Conservation (phyloP, 2,888 invertebrate species). For the Salticus scenicus region DNA sequence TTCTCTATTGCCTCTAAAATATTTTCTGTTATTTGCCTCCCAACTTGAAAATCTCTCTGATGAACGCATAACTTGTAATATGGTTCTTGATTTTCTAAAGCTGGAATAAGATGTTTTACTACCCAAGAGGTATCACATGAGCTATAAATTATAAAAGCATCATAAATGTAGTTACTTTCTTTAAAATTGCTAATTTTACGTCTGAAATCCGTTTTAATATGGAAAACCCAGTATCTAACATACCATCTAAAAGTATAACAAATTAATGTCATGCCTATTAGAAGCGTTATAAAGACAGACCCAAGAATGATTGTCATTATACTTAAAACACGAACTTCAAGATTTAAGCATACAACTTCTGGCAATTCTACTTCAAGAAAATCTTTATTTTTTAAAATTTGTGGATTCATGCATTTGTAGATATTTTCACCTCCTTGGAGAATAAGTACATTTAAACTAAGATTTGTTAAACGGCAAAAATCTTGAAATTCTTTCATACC, state of each 20-base stretch:
- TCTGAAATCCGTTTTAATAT: conserved; percentile 4
- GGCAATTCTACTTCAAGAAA: conserved; percentile 20
- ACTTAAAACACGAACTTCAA: not conserved
- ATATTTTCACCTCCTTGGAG: not conserved
- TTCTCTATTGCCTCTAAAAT: conserved; percentile 83
- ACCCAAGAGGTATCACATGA: conserved; percentile 82
- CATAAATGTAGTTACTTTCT: conserved; percentile 77
- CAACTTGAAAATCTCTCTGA: conserved; percentile 84
- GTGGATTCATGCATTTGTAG: not conserved
- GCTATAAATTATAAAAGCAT: conserved; percentile 84
- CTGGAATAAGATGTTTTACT: conserved; percentile 80
- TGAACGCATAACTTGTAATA: conserved; percentile 81
- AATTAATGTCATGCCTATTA: not conserved
- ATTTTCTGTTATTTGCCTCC: conserved; percentile 83
- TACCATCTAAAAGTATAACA: conserved; percentile 43
- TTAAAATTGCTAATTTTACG: not conserved
- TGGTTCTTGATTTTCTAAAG: conserved; percentile 79
- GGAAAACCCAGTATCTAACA: conserved; percentile 39
- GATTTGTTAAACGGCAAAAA: conserved; percentile 14
- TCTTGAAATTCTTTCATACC: conserved; percentile 39
- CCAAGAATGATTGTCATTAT: not conserved
- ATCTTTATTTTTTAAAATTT: not conserved
- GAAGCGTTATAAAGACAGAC: not conserved
- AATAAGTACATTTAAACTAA: not conserved
- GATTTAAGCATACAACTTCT: not conserved